A percentile compares a stretch with the other conserved stretches of the same genome.
Evolutionary conservation across 2,888 invertebrate species (phyloP).

Genomic region (Coelinius sp.): DNA sequence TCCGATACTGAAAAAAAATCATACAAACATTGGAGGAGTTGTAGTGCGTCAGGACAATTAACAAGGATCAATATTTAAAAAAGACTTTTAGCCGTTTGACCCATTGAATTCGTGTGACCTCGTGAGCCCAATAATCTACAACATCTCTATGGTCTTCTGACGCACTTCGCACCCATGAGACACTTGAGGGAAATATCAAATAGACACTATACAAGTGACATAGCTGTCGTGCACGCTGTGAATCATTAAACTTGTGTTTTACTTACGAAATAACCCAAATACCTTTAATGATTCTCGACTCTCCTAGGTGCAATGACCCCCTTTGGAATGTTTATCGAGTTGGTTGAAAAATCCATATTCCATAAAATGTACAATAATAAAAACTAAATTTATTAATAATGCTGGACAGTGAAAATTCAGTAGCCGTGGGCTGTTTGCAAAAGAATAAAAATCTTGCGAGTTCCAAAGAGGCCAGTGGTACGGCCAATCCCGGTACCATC

Average conservation of each 20-base stretch:
- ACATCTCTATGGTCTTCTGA: slow-evolving; percentile 51
- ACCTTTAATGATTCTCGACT: neutral
- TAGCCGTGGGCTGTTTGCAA: slow-evolving; percentile 21
- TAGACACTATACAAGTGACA: neutral
- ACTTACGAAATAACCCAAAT: neutral
- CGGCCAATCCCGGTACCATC: slow-evolving; percentile 45
- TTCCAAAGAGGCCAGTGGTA: slow-evolving; percentile 43
- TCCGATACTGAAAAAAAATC: too few species aligned
- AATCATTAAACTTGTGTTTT: neutral
- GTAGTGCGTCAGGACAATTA: too few species aligned
- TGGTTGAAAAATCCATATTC: neutral
- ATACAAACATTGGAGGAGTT: too few species aligned
- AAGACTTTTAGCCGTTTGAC: too few species aligned
- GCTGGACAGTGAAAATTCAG: neutral
- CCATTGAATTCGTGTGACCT: slow-evolving; percentile 41
- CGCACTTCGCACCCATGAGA: slow-evolving; percentile 49
- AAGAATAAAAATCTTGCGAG: slow-evolving; percentile 35
- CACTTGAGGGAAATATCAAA: neutral
- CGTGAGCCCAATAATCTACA: slow-evolving; percentile 52
- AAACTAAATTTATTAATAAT: neutral
- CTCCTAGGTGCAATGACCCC: neutral
- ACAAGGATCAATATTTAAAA: too few species aligned
- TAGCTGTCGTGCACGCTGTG: neutral
- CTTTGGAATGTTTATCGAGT: neutral
- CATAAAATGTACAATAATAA: too few species aligned